Percentiles rank a stretch among this genome's conserved stretches.
Conservation (phyloP, 2,797 vertebrate species). For the Chiroxiphia lanceolata region DNA sequence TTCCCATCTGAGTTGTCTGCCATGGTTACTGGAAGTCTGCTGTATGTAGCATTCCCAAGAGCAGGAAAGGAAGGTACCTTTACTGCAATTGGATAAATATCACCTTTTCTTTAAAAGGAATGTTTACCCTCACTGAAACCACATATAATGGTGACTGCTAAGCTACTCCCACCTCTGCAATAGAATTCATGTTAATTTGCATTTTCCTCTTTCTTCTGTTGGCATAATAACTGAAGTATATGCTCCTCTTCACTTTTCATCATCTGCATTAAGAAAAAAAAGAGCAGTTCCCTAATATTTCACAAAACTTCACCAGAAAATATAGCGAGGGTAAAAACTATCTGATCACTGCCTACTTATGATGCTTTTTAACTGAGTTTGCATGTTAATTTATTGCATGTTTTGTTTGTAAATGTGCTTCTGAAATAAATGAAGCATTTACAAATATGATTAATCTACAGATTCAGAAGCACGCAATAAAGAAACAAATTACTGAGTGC, state of each 20-base stretch:
- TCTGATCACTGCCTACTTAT: constrained; percentile 25
- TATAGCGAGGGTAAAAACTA: constrained; percentile 4
- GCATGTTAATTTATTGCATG: constrained; percentile 56
- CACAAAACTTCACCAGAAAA: constrained; percentile 21
- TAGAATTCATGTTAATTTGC: background rate
- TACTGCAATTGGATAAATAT: constrained; percentile 21
- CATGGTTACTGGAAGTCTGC: constrained; percentile 64
- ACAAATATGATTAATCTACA: constrained; percentile 68
- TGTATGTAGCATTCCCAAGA: constrained; percentile 38
- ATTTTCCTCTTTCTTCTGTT: background rate
- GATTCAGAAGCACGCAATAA: constrained; percentile 47
- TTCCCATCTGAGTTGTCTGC: constrained; percentile 55
- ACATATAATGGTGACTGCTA: background rate
- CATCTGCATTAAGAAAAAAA: background rate
- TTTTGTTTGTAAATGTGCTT: constrained; percentile 67
- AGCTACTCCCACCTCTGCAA: background rate
- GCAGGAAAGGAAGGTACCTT: constrained; percentile 8
- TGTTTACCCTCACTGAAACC: background rate
- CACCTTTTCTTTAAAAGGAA: constrained; percentile 9
- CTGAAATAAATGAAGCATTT: constrained; percentile 69
- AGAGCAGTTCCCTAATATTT: background rate
- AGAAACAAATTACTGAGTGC: constrained; percentile 58
- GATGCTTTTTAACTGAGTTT: constrained; percentile 51
- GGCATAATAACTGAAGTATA: background rate
- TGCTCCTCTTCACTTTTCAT: background rate